Evolutionary conservation across 2,113 vertebrate genomes (phyloP), one percentile per base, ranked within the genome.

Genomic region (Ivindomyrus marchei): DNA sequence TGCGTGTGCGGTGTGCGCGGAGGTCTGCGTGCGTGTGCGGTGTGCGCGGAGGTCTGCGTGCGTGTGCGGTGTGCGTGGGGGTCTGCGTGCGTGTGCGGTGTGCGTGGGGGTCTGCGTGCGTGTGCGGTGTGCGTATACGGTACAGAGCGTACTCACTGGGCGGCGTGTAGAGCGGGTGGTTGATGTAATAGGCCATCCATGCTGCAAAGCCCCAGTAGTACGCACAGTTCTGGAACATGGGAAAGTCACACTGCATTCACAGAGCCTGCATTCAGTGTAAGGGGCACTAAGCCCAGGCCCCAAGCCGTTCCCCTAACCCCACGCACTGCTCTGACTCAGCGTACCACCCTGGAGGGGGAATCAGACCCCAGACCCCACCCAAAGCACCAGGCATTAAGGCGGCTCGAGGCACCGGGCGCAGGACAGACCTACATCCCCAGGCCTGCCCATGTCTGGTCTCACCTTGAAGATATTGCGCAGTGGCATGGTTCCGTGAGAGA

Each of bases 161-260:
- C 0, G 97, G 97, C 0, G 97, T 98, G 91, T 98, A 98, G 46
- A 98, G 94, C 0, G 98, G 98, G 94, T 98, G 97, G 94, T 98
- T 98, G 94, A 98, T 97, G 93, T 98, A 98, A 90, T 98, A 98
- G 0, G 98, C 98, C 97, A 98, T 98, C 97, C 97, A 98, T 0
- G 97, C 98, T 0, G 98, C 97, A 87, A 98, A 98, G 91, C 98
- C 97, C 98, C 97, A 98, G 91, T 98, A 98, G 93, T 98, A 98
- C 17, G 96, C 96, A 90, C 98, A 98, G 92, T 98, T 98, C 97
- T 98, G 94, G 53, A 93, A 94, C 9, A 52, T n/a, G 31, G 50
- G 17, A 85, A 85, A 80, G 31, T 19, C 36, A 80, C 31, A 42
- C 36, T 80, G 74, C 39, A 17, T 19, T 70, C 62, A 70, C 74